These are phyloP conservation scores for Origma solitaria DNA, from an alignment of 2,113 vertebrate species.

Conservation along the genomic window DNA sequence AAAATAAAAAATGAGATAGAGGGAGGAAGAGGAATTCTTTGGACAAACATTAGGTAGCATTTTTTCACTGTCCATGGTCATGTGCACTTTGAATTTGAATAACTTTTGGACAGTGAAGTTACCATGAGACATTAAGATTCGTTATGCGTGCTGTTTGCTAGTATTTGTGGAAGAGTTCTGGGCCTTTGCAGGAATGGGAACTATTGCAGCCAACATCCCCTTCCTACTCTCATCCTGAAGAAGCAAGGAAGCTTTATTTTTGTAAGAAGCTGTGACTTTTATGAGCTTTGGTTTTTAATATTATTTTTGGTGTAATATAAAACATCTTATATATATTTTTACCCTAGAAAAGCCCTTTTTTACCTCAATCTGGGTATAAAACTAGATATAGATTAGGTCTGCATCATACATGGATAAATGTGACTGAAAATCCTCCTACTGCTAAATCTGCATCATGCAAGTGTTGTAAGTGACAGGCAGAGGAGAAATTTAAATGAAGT, in stretches of 20 bases:
- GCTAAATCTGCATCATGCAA: background rate
- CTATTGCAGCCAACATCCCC: background rate
- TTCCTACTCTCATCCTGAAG: background rate
- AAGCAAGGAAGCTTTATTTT: background rate
- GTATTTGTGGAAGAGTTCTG: background rate
- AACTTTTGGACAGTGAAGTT: background rate
- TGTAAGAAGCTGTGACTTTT: background rate
- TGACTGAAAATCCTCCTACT: background rate
- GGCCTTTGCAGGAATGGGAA: background rate
- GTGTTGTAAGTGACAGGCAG: background rate
- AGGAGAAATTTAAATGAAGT: background rate
- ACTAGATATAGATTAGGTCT: background rate
- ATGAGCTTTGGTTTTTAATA: background rate
- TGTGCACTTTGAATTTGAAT: background rate
- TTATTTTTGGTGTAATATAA: background rate
- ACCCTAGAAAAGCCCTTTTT: background rate
- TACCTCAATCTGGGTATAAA: background rate
- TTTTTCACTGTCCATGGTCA: background rate
- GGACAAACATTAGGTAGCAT: background rate
- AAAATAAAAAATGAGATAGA: background rate
- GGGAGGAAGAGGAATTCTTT: background rate
- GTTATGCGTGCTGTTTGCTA: background rate
- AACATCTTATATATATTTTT: background rate
- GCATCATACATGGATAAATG: background rate
- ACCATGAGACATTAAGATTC: background rate